Percentiles rank a stretch among this genome's conserved stretches.
phyloP scores from a whole-genome alignment of 1,140 invertebrate genomes.

The Drosophila arawakana region DNA sequence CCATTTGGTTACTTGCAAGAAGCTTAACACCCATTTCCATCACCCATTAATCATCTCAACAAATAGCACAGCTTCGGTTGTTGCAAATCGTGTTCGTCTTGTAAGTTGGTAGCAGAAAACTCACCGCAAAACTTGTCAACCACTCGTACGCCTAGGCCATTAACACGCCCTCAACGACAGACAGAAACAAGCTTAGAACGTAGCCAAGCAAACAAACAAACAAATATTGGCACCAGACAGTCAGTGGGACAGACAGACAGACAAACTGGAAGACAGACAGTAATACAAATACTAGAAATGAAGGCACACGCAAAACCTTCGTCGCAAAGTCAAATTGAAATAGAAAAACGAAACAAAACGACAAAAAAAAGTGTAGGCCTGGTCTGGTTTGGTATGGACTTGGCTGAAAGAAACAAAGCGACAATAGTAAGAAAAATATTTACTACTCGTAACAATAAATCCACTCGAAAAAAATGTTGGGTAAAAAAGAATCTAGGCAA shows the following conservation, averaged over 20 bases:
- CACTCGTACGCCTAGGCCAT: slow-evolving; percentile 70
- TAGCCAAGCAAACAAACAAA: slow-evolving; percentile 42
- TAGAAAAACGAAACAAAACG: slow-evolving; percentile 2
- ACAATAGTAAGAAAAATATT: slow-evolving; percentile 61
- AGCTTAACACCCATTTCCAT: slow-evolving; percentile 2
- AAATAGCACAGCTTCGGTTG: slow-evolving; percentile 52
- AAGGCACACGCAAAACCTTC: slow-evolving; percentile 63
- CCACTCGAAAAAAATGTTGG: slow-evolving; percentile 48
- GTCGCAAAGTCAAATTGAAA: slow-evolving; percentile 66
- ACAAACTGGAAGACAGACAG: slow-evolving; percentile 21
- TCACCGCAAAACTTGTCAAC: slow-evolving; percentile 72
- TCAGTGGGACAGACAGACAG: slow-evolving; percentile 24
- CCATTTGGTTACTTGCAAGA: neutral
- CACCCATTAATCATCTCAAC: slow-evolving; percentile 68
- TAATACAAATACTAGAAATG: slow-evolving; percentile 32
- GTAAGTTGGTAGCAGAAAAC: slow-evolving; percentile 44
- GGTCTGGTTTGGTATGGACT: neutral
- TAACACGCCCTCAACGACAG: slow-evolving; percentile 66
- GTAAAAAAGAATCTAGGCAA: slow-evolving; percentile 27
- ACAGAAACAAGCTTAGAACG: slow-evolving; percentile 18
- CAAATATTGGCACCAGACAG: slow-evolving; percentile 39
- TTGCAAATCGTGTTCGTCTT: slow-evolving; percentile 27
- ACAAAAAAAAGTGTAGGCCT: slow-evolving; percentile 3
- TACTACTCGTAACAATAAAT: slow-evolving; percentile 78
- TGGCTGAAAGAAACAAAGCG: slow-evolving; percentile 30